phyloP scores from a whole-genome alignment of 2,888 invertebrate species.

The Scaptomyza reducta region DNA sequence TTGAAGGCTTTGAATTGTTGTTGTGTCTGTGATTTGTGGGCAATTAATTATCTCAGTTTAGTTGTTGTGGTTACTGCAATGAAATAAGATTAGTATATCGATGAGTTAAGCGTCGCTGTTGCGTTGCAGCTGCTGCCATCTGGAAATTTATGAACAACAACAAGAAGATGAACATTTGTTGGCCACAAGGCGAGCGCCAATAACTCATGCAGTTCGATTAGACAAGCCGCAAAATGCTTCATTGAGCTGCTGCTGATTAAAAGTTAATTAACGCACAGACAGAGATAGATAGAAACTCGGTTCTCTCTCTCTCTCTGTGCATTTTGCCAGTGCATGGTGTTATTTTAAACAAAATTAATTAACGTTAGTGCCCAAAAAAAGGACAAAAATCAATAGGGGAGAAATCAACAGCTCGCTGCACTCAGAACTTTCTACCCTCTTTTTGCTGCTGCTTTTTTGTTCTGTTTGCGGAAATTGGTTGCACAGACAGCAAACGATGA shows the following conservation, averaged over 20 bases:
- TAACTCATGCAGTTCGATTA: slow-evolving; percentile 71
- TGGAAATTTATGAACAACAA: slow-evolving; percentile 38
- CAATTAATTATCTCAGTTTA: slow-evolving; percentile 64
- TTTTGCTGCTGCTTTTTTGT: background rate
- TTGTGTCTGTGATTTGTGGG: slow-evolving; percentile 9
- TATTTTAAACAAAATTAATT: slow-evolving; percentile 61
- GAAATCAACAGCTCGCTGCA: slow-evolving; percentile 34
- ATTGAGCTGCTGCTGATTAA: slow-evolving; percentile 59
- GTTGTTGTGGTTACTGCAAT: too few species aligned
- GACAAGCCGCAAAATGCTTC: slow-evolving; percentile 53
- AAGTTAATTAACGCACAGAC: slow-evolving; percentile 57
- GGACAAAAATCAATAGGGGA: slow-evolving; percentile 16
- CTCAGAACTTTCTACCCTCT: background rate
- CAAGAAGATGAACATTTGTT: background rate
- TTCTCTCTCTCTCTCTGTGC: background rate
- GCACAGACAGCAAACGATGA: slow-evolving; percentile 44
- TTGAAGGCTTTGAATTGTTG: background rate
- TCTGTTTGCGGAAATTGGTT: slow-evolving; percentile 40
- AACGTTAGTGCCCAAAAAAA: slow-evolving; percentile 29
- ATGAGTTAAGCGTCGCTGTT: slow-evolving; percentile 4
- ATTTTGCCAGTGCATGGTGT: slow-evolving; percentile 6
- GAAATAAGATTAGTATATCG: slow-evolving; percentile 48
- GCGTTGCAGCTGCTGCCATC: slow-evolving; percentile 27
- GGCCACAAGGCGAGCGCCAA: slow-evolving; percentile 45
- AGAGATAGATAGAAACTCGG: slow-evolving; percentile 14